Base-by-base conservation (phyloP, 2,113 vertebrate genomes). In the Sciurus niger region DNA sequence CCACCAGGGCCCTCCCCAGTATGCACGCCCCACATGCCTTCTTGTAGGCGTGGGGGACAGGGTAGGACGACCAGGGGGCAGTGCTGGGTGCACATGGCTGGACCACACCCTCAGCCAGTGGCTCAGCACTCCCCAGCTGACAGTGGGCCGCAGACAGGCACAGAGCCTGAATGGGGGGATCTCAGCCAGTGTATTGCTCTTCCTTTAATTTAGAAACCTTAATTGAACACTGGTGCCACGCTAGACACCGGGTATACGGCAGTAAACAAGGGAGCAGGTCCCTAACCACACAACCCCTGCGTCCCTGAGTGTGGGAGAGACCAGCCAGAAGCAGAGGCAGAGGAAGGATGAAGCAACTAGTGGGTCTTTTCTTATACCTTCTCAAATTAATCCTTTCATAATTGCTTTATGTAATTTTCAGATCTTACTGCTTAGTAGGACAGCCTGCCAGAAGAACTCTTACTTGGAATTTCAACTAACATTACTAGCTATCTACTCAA, bases 21-120 rank as follows among this genome's bases (percentile, higher is more conserved):
- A 16, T 0, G 12, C 32, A 32, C 2, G 14, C 30, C 32, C 48
- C 0, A 4, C 53, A 16, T 16, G 20, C 67, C 46, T 25, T 55
- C 60, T 12, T 58, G 51, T 17, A 46, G 43, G 20, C 43, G 3
- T 4, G 37, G 43, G 1, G 7, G 77, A 65, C 37, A 37, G 48
- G 40, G 74, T 8, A 2, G 0, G 1, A 84, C 7, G 37, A 34
- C 13, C 0, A 2, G 28, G 40, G 6, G 5, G 25, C 53, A 58
- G 18, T 6, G 3, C 22, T 3, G 9, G 8, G 13, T 25, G 40
- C 37, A 32, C 40, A 2, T 43, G 43, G 18, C 46, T 34, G 16
- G 37, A 16, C 70, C 6, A n/a, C 11, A 3, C 34, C 60, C 65
- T 68, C 37, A 46, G 55, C 46, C 13, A 6, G 14, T 53, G 3